These are phyloP conservation scores for Bellardia pandia DNA, from an alignment of 2,888 invertebrate genomes.

Conservation along the genomic window DNA sequence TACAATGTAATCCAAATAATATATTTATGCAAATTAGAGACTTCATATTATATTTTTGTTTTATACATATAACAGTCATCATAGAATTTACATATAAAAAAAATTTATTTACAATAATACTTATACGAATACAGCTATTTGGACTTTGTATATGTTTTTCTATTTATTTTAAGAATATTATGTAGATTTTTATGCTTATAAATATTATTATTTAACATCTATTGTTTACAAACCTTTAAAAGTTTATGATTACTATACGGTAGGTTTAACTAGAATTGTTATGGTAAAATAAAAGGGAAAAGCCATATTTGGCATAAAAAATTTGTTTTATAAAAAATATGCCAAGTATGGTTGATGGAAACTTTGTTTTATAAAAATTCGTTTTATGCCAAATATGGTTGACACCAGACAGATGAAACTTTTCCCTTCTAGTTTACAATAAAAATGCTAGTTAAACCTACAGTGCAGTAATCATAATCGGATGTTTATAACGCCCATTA, in stretches of 20 bases:
- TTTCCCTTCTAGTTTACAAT: too few species aligned
- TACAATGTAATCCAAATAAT: constrained; percentile 48
- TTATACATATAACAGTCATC: not conserved
- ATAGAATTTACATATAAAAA: not conserved
- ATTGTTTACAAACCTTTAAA: not conserved
- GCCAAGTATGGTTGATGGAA: too few species aligned
- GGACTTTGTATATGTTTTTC: not conserved
- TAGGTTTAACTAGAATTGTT: too few species aligned
- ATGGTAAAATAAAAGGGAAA: too few species aligned
- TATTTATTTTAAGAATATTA: constrained; percentile 10
- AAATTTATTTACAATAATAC: constrained; percentile 1
- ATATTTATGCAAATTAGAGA: constrained; percentile 68
- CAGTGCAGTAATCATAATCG: too few species aligned
- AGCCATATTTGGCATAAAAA: too few species aligned
- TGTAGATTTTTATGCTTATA: constrained; percentile 33
- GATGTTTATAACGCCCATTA: too few species aligned
- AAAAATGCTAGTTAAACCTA: too few species aligned
- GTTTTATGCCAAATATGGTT: too few species aligned
- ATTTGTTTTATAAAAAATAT: too few species aligned
- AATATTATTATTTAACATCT: constrained; percentile 9
- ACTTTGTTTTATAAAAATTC: too few species aligned
- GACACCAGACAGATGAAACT: too few species aligned
- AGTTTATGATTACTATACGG: not conserved
- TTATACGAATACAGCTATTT: not conserved
- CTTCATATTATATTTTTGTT: constrained; percentile 42